These are phyloP conservation scores for Caenorhabditis angaria DNA, from an alignment of 2,888 invertebrate species.

Conservation along the genomic window DNA sequence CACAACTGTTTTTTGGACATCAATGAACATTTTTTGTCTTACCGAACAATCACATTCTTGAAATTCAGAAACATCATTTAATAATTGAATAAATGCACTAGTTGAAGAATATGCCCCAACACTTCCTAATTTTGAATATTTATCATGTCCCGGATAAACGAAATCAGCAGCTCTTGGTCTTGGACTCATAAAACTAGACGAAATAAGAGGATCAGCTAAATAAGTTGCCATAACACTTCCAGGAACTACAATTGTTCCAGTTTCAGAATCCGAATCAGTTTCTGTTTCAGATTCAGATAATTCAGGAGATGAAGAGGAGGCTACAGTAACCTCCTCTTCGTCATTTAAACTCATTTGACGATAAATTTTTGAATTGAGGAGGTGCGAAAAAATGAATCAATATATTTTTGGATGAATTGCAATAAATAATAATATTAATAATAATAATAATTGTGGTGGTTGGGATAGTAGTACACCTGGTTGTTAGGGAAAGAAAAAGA, in stretches of 20 bases:
- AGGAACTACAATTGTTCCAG: constrained; percentile 32
- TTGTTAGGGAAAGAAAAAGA: background rate
- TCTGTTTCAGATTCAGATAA: constrained; percentile 30
- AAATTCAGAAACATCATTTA: constrained; percentile 47
- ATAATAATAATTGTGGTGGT: background rate
- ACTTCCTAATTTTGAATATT: constrained; percentile 43
- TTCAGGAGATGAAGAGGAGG: constrained; percentile 20
- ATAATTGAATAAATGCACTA: constrained; percentile 56
- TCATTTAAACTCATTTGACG: constrained; percentile 36
- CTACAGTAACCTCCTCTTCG: background rate
- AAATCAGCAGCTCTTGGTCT: constrained; percentile 52
- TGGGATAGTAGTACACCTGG: background rate
- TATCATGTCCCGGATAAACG: constrained; percentile 33
- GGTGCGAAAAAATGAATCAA: too few species aligned
- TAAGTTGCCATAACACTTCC: constrained; percentile 50
- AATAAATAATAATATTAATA: constrained; percentile 1
- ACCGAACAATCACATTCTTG: constrained; percentile 34
- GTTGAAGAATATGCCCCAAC: constrained; percentile 59
- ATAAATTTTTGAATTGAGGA: constrained; percentile 29
- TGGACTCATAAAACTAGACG: constrained; percentile 35
- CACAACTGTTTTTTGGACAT: background rate
- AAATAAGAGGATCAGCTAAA: constrained; percentile 48
- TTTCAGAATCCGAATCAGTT: constrained; percentile 17
- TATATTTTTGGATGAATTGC: background rate
- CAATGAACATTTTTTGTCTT: too few species aligned